Conservation (phyloP, 2,888 invertebrate genomes). For the Melieria crassipennis region DNA sequence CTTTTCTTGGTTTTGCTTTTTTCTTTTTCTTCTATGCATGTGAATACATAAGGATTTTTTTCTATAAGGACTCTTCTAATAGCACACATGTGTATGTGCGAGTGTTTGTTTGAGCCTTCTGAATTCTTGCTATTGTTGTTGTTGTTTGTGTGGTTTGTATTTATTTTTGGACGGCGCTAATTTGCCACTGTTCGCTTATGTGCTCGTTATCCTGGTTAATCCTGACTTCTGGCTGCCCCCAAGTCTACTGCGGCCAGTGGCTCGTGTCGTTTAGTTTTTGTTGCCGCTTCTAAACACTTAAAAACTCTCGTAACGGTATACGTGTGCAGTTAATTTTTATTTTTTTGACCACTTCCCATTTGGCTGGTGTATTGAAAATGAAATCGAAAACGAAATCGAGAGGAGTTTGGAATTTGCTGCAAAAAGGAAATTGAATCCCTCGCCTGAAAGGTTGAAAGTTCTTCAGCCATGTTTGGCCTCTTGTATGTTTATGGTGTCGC, state of each 20-base stretch:
- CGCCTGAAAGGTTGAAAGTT: no score
- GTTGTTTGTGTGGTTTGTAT: neutral
- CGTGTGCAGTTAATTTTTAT: no score
- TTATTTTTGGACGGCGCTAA: slow-evolving; percentile 38
- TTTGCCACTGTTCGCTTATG: slow-evolving; percentile 47
- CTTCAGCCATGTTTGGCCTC: no score
- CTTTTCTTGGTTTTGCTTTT: slow-evolving; percentile 15
- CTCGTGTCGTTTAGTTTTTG: neutral
- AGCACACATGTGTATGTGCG: neutral
- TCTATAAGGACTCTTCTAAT: neutral
- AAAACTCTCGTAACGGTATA: no score
- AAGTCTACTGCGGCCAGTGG: no score
- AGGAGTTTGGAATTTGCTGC: no score
- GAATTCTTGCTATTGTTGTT: slow-evolving; percentile 23
- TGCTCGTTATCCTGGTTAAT: slow-evolving; percentile 43
- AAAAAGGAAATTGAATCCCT: no score
- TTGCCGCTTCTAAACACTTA: neutral
- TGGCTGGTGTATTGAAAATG: no score
- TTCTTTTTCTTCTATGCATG: slow-evolving; percentile 1
- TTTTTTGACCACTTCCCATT: no score
- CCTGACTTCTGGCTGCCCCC: neutral
- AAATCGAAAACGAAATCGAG: no score
- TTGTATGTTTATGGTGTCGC: no score
- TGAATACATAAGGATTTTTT: neutral
- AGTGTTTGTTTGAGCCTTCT: slow-evolving; percentile 6